A percentile compares a stretch with the other conserved stretches of the same genome.
These are phyloP conservation scores for Lepilemur septentrionalis DNA, from an alignment of 2,797 vertebrate species.

Conservation along the genomic window DNA sequence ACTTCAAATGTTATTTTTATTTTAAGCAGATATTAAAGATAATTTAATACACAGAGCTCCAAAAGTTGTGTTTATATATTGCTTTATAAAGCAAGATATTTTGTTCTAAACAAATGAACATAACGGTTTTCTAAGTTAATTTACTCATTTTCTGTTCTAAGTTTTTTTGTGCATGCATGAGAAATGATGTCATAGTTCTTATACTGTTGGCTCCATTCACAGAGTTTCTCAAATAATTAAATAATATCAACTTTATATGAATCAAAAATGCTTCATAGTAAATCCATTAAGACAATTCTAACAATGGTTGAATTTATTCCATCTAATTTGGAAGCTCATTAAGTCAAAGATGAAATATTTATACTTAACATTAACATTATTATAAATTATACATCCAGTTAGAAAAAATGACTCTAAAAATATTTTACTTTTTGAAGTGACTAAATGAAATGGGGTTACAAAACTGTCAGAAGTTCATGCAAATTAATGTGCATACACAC, in stretches of 20 bases:
- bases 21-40: not conserved
- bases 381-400: not conserved
- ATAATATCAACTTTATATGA: not conserved
- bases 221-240: not conserved
- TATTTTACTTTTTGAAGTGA: slow-evolving; percentile 1
- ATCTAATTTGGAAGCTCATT: not conserved
- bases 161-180: not conserved
- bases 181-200: not conserved
- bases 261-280: not conserved
- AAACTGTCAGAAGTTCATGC: not conserved
- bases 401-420: not conserved
- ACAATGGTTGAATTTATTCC: not conserved
- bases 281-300: not conserved
- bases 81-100: not conserved
- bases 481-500: not conserved
- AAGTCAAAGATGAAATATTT: not conserved
- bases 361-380: not conserved
- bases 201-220: not conserved
- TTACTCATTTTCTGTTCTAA: not conserved
- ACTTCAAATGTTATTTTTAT: not conserved
- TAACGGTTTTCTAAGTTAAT: not conserved
- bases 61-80: not conserved
- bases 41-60: not conserved
- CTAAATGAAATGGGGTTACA: not conserved
- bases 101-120: slow-evolving; percentile 34